A percentile compares a stretch with the other conserved stretches of the same genome.
Evolutionary conservation across 2,113 vertebrate genomes (phyloP).

Genomic region (Pionites leucogaster): DNA sequence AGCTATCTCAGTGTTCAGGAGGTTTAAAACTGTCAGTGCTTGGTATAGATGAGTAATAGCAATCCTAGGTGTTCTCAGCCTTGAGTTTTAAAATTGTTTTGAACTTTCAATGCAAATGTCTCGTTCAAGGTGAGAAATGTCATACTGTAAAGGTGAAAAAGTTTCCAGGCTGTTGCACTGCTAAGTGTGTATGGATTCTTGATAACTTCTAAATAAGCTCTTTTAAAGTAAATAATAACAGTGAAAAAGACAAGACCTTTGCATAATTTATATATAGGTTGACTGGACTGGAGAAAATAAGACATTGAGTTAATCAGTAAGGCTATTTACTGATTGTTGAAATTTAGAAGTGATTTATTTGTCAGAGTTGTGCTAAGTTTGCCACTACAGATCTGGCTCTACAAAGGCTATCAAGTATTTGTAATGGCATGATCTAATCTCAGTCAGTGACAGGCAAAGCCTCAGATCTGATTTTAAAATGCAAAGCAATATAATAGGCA

Average conservation of each 20-base stretch:
- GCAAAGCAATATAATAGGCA: not conserved
- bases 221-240: constrained; percentile 39
- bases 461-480: not conserved
- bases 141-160: constrained; percentile 55
- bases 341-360: constrained; percentile 2
- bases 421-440: not conserved
- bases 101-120: constrained; percentile 70
- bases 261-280: not conserved
- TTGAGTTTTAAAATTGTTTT: constrained; percentile 70
- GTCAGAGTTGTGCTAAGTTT: not conserved
- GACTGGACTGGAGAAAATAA: not conserved
- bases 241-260: not conserved
- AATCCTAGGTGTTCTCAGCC: constrained; percentile 64
- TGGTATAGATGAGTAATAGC: constrained; percentile 68
- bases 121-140: constrained; percentile 69
- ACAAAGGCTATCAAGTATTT: not conserved
- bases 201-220: constrained; percentile 53
- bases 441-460: not conserved
- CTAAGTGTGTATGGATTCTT: constrained; percentile 33
- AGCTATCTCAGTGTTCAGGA: constrained; percentile 58
- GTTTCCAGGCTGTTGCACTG: constrained; percentile 66
- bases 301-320: not conserved
- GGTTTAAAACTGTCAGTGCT: constrained; percentile 63
- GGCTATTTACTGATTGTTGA: not conserved
- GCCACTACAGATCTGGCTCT: not conserved